phyloP scores from a whole-genome alignment of 2,797 vertebrate species.

The Myripristis murdjan region DNA sequence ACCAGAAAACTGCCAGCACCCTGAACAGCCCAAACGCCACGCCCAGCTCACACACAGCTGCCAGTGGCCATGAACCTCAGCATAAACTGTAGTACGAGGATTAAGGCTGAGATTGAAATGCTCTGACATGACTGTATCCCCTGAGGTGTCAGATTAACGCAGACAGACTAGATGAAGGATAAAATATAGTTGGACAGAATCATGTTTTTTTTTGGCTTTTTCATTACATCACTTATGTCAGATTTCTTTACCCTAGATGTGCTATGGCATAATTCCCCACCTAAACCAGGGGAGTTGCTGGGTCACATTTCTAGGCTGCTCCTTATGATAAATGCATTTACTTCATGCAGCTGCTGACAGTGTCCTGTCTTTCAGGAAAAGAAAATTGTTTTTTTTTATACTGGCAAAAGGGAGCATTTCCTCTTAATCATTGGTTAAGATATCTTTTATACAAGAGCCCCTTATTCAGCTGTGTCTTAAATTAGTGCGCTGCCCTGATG shows the following conservation, averaged over 20 bases:
- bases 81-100: background rate
- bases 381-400: constrained; percentile 40
- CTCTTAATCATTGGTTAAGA: constrained; percentile 27
- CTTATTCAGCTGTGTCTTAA: constrained; percentile 31
- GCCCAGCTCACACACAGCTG: constrained; percentile 5
- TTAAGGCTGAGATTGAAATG: background rate
- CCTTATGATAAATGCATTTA: constrained; percentile 3
- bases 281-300: background rate
- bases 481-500: constrained; percentile 29
- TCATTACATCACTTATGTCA: background rate
- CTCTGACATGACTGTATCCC: background rate
- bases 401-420: constrained; percentile 24
- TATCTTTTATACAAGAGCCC: constrained; percentile 6
- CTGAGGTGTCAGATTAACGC: background rate
- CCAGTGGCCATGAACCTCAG: constrained; percentile 13
- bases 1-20: background rate
- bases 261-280: too few relatives aligned
- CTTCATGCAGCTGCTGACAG: background rate
- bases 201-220: too few relatives aligned
- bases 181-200: too few relatives aligned
- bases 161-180: background rate
- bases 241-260: too few relatives aligned
- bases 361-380: background rate
- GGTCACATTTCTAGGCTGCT: background rate
- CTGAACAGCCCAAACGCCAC: constrained; percentile 28